phyloP scores from a whole-genome alignment of 2,888 invertebrate genomes.

The Pherbina coryleti region DNA sequence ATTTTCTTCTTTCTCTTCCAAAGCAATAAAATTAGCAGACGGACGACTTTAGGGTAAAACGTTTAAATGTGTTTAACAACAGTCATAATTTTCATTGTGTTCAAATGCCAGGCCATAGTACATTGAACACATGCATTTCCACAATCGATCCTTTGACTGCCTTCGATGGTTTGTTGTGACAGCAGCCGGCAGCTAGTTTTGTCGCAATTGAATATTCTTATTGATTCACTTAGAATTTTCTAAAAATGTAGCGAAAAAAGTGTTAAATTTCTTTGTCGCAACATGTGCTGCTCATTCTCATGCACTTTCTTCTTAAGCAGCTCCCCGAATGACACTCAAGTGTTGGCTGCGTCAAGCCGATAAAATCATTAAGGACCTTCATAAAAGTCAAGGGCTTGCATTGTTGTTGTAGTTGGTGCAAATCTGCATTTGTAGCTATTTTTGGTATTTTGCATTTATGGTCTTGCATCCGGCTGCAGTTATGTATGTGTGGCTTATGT shows the following conservation, averaged over 20 bases:
- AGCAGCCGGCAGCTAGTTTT: neutral
- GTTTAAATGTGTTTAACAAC: neutral
- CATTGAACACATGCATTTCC: neutral
- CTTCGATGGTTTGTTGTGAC: slow-evolving; percentile 20
- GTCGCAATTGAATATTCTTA: neutral
- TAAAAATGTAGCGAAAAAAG: neutral
- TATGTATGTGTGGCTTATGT: neutral
- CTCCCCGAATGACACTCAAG: neutral
- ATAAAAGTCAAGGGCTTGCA: slow-evolving; percentile 1
- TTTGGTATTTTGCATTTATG: slow-evolving; percentile 3
- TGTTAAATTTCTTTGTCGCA: neutral
- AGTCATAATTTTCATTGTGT: neutral
- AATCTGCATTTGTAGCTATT: neutral
- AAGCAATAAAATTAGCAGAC: neutral
- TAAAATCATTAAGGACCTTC: slow-evolving; percentile 1
- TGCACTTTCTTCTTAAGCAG: neutral
- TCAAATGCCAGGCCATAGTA: too few relatives aligned
- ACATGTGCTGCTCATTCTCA: neutral
- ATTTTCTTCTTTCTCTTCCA: neutral
- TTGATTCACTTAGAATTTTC: neutral
- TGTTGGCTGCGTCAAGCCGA: neutral
- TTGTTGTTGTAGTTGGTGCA: neutral
- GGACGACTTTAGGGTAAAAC: neutral
- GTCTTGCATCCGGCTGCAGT: slow-evolving; percentile 5
- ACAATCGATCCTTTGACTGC: slow-evolving; percentile 5